Evolutionary conservation across 2,113 vertebrate genomes (phyloP), one percentile per base, ranked within the genome.

Genomic region (Corythornis cristatus): DNA sequence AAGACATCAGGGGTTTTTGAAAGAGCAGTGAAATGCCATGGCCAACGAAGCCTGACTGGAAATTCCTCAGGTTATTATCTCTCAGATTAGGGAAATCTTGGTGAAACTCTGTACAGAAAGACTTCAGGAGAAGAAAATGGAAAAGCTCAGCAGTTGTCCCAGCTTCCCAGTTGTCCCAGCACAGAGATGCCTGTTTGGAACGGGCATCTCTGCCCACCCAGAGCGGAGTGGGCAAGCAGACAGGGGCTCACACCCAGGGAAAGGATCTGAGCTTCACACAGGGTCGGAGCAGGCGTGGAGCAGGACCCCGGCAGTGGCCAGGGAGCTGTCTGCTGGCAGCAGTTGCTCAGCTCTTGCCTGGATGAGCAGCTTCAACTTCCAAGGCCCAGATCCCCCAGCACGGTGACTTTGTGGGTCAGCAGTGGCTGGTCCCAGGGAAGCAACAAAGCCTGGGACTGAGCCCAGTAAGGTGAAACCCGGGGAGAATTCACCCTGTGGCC

Each of bases 21-120:
- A 93, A 96, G 95, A 96, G 90, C 91, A 94, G 43, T 62, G 75
- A 93, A 96, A 96, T 95, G 94, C 92, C 96, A 94, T 51, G 82
- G 88, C 88, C 93, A 91, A 68, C 83, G 96, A 93, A 96, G 92
- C 93, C 77, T 93, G 92, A 96, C 95, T 83, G 31, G 88, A 76
- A 94, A 89, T 91, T 93, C 87, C 83, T 96, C 66, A 88, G 85
- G 92, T 93, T 92, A 93, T 94, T 93, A 93, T 95, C 85, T 93
- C 93, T 80, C 58, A 74, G 91, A 86, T 95, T 89, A 80, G 48
- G 88, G 67, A 93, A 89, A 95, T 89, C 83, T 68, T 29, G 20
- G 70, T 40, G 80, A 81, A 43, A 87, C 80, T 83, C 91, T 80
- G 35, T 6, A 33, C 3, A 2, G 67, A 50, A 79, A 74, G 81